phyloP scores from a whole-genome alignment of 1,140 invertebrate genomes.

The Ips nitidus region DNA sequence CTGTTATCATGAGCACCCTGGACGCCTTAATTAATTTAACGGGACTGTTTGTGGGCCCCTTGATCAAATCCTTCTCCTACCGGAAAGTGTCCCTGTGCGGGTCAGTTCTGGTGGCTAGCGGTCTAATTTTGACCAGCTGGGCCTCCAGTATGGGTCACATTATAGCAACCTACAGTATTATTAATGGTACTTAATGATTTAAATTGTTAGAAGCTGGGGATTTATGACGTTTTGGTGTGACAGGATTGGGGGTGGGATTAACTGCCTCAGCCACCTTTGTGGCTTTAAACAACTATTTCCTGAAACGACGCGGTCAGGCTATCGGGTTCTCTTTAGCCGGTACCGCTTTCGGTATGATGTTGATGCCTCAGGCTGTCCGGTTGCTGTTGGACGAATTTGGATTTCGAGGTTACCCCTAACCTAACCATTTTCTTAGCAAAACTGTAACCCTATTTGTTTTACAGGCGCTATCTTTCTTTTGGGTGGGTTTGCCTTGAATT shows the following conservation, averaged over 20 bases:
- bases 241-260: slow-evolving; percentile 70
- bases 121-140: slow-evolving; percentile 66
- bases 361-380: slow-evolving; percentile 71
- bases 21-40: slow-evolving; percentile 77
- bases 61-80: slow-evolving; percentile 72
- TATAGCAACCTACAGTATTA: slow-evolving; percentile 71
- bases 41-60: slow-evolving; percentile 70
- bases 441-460: not conserved
- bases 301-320: slow-evolving; percentile 71
- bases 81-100: slow-evolving; percentile 71
- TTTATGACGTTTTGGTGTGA: slow-evolving; percentile 1
- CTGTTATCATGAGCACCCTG: slow-evolving; percentile 70
- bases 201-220: not conserved
- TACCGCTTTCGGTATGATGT: slow-evolving; percentile 72
- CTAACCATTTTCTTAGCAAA: not conserved
- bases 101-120: slow-evolving; percentile 63
- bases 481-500: slow-evolving; percentile 66
- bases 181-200: slow-evolving; percentile 60
- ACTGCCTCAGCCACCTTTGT: slow-evolving; percentile 71
- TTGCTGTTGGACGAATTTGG: slow-evolving; percentile 61
- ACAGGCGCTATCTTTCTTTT: slow-evolving; percentile 65
- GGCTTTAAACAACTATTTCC: slow-evolving; percentile 72
- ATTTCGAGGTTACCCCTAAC: slow-evolving; percentile 52
- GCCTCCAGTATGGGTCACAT: slow-evolving; percentile 72
- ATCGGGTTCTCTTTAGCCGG: slow-evolving; percentile 75